These are phyloP conservation scores for Linepithema humile DNA, from an alignment of 1,140 invertebrate genomes.

Conservation along the genomic window DNA sequence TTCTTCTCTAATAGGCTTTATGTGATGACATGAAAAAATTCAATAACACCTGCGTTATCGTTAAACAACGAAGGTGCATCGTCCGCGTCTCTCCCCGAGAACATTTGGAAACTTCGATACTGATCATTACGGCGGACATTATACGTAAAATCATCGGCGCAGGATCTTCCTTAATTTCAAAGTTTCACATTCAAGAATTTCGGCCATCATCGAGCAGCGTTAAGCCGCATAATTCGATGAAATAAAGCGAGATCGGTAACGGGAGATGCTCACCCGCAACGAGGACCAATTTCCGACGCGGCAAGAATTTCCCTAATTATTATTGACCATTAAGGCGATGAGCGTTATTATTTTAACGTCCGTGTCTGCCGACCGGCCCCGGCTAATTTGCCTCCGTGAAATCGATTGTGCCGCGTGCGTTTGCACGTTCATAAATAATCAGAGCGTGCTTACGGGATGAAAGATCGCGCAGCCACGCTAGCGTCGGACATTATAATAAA, in stretches of 20 bases:
- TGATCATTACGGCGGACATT: constrained; percentile 5
- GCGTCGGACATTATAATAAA: constrained; percentile 71
- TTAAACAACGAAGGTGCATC: neutral
- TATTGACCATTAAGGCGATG: constrained; percentile 82
- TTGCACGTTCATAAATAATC: constrained; percentile 81
- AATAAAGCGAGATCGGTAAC: constrained; percentile 58
- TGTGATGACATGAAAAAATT: neutral
- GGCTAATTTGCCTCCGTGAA: constrained; percentile 81
- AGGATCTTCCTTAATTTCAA: constrained; percentile 38
- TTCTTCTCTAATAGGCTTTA: neutral
- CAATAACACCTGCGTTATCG: neutral
- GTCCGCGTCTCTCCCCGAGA: neutral
- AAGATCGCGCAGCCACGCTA: constrained; percentile 71
- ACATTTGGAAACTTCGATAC: constrained; percentile 19
- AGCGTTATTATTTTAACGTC: constrained; percentile 83
- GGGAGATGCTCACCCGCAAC: constrained; percentile 49
- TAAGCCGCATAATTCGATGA: constrained; percentile 51
- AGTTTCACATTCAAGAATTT: constrained; percentile 49
- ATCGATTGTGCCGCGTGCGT: constrained; percentile 80
- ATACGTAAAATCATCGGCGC: constrained; percentile 1
- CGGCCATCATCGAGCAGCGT: constrained; percentile 36
- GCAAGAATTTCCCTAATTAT: constrained; percentile 83
- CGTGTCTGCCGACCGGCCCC: constrained; percentile 71
- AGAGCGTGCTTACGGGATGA: constrained; percentile 76
- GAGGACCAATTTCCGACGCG: constrained; percentile 73